A percentile compares a stretch with the other conserved stretches of the same genome.
phyloP scores from a whole-genome alignment of 2,888 invertebrate genomes.

The Entomobrya multifasciata region DNA sequence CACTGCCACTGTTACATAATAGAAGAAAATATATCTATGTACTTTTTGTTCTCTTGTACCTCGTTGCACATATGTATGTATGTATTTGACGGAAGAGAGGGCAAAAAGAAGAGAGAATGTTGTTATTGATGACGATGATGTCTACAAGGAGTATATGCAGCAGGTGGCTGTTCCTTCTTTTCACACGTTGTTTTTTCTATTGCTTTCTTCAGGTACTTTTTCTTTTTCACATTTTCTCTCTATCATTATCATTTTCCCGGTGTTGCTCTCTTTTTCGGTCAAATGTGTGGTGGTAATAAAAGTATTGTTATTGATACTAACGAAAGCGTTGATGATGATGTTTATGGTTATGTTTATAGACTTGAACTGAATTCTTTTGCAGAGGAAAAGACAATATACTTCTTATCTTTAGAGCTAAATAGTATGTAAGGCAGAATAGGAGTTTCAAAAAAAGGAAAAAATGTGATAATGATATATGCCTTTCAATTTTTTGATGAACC shows the following conservation, averaged over 20 bases:
- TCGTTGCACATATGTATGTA: neutral
- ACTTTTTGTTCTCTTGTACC: neutral
- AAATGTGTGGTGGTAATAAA: neutral
- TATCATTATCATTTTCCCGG: neutral
- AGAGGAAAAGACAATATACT: neutral
- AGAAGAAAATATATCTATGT: neutral
- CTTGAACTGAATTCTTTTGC: neutral
- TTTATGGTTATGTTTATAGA: conserved; percentile 30
- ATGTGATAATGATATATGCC: neutral
- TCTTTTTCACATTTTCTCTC: conserved; percentile 7
- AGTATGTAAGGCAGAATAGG: conserved; percentile 10
- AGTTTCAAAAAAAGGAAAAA: neutral
- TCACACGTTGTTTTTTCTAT: conserved; percentile 44
- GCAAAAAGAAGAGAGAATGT: neutral
- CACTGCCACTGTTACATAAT: conserved; percentile 8
- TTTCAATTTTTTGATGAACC: too few species aligned
- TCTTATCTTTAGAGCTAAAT: neutral
- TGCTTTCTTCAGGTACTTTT: conserved; percentile 55
- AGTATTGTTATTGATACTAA: neutral
- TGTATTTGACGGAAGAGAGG: conserved; percentile 20
- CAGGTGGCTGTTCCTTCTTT: conserved; percentile 69
- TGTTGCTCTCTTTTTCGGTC: neutral
- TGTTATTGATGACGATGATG: conserved; percentile 32
- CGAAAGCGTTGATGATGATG: conserved; percentile 5
- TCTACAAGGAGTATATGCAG: conserved; percentile 58